phyloP scores from a whole-genome alignment of 2,888 invertebrate species.

The Bruchidius siliquastri region DNA sequence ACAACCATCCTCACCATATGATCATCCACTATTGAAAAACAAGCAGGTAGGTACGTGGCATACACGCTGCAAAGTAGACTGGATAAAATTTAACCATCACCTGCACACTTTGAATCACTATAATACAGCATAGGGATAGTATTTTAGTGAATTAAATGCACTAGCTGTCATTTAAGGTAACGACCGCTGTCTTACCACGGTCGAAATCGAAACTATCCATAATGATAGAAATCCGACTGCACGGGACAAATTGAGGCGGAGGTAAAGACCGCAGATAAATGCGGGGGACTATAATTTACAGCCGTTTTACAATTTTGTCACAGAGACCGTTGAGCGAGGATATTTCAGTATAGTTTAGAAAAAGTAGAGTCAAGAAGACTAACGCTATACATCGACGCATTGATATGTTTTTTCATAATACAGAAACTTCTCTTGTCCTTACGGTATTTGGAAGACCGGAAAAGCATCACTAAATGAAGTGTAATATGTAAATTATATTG shows the following conservation, averaged over 20 bases:
- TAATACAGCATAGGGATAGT: constrained; percentile 12
- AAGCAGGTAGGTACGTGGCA: constrained; percentile 4
- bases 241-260: constrained; percentile 26
- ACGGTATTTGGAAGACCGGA: no score
- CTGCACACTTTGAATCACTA: constrained; percentile 14
- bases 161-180: constrained; percentile 27
- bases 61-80: constrained; percentile 8
- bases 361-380: background rate
- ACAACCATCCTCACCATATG: background rate
- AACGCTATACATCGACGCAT: no score
- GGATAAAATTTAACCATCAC: constrained; percentile 15
- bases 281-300: constrained; percentile 30
- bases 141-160: constrained; percentile 22
- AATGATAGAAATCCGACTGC: constrained; percentile 31
- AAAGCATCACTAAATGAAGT: no score
- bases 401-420: no score
- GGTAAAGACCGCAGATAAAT: constrained; percentile 15
- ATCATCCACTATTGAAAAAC: constrained; percentile 9
- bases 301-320: constrained; percentile 30
- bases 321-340: constrained; percentile 12
- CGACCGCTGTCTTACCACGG: constrained; percentile 9
- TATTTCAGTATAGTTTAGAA: background rate
- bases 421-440: no score
- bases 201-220: constrained; percentile 28
- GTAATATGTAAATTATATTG: no score